Base-by-base conservation (phyloP, 2,888 invertebrate genomes). In the Branchellion lobata region DNA sequence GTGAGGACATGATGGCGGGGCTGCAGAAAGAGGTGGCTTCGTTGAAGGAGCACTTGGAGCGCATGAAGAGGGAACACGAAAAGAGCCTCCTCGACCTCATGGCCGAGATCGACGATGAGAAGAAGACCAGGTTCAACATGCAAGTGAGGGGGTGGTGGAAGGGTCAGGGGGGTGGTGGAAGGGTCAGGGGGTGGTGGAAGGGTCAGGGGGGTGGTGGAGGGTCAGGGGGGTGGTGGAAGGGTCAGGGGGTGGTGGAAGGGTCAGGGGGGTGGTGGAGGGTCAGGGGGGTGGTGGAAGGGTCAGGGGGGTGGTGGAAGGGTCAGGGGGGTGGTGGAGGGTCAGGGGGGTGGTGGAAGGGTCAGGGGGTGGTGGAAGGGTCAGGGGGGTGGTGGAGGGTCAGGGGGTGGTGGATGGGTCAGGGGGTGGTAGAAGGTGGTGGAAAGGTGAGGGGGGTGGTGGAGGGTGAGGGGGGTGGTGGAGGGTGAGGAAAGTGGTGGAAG, bases 91-190 rank as follows among this genome's bases (percentile, higher is more conserved):
- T 84, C 57, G 85, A 86, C 47, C 82, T 87, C 47, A 85, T 86
- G 84, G 83, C 82, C 68, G 87, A 87, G 81, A 84, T 86, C 14
- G 87, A 86, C 80, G 87, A 88, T 65, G 89, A 88, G 82, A 88
- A 87, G 84, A 88, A 88, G 82, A 84, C 86, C 24, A 83, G 88
- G 76, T 84, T 87, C 47, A 85, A 84, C 79, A 86, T 88, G 61
- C 87, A 88, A 84, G 87, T 88, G n/a, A 88, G 31, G 2, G n/a
- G n/a, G n/a, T n/a, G n/a, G n/a, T n/a, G n/a, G n/a, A n/a, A n/a
- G 88, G 83, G 84, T 88, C 53, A 87, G 87, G 77, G 81, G 87
- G 77, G 84, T 88, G 29, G 8, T 65, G 29, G 29, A 8, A 24
- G 11, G 11, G n/a, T 14, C 8, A 11, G 5, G n/a, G 65, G 29